These are phyloP conservation scores for Hyles euphorbiae DNA, from an alignment of 1,140 invertebrate genomes.

Conservation along the genomic window DNA sequence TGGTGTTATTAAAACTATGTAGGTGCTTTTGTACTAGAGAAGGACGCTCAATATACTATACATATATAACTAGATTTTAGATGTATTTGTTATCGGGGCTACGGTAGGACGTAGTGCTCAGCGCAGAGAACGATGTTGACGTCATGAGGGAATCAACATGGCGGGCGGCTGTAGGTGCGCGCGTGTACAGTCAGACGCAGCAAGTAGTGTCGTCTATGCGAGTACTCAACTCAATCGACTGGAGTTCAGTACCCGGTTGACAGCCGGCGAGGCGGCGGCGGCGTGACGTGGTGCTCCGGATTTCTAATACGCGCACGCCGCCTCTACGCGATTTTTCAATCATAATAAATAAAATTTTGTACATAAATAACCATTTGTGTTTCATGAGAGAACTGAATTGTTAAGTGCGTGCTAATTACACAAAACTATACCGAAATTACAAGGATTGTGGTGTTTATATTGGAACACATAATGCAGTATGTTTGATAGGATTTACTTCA, in stretches of 20 bases:
- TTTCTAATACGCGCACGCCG: constrained; percentile 58
- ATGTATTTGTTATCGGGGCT: too few species aligned
- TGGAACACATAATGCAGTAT: constrained; percentile 26
- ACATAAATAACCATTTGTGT: constrained; percentile 41
- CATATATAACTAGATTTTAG: too few species aligned
- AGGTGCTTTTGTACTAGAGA: too few species aligned
- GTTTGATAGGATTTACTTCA: constrained; percentile 45
- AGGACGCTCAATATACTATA: too few species aligned
- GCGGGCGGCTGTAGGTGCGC: constrained; percentile 32
- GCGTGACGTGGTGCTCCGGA: constrained; percentile 46
- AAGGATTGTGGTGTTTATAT: constrained; percentile 17
- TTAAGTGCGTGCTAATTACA: constrained; percentile 17
- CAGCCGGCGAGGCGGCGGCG: constrained; percentile 70
- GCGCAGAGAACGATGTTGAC: constrained; percentile 32
- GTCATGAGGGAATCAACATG: constrained; percentile 57
- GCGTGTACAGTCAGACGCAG: constrained; percentile 13
- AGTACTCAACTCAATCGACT: constrained; percentile 41
- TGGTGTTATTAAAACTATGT: too few species aligned
- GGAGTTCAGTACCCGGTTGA: constrained; percentile 71
- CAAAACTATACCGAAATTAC: constrained; percentile 10
- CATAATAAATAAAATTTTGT: constrained; percentile 65
- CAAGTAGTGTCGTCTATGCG: constrained; percentile 23
- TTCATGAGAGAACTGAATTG: constrained; percentile 15
- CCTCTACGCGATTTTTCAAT: constrained; percentile 67
- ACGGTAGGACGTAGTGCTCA: constrained; percentile 7